Evolutionary conservation across 2,888 invertebrate species (phyloP).

Genomic region (Zaprionus bogoriensis): DNA sequence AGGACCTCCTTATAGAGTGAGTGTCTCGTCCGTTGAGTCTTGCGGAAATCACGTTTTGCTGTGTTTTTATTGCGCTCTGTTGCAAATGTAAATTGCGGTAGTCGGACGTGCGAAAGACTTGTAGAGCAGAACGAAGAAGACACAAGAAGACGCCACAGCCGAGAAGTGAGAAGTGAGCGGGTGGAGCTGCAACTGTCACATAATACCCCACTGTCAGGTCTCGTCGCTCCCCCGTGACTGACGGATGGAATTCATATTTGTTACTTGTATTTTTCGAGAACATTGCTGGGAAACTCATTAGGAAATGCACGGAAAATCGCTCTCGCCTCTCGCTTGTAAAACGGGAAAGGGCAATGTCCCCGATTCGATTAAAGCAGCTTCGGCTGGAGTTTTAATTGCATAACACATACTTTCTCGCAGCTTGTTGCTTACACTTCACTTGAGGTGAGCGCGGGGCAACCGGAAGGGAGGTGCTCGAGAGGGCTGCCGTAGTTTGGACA

Average conservation of each 20-base stretch:
- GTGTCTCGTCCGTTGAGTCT: neutral
- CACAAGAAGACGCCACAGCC: neutral
- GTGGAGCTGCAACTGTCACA: slow-evolving; percentile 13
- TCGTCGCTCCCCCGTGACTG: neutral
- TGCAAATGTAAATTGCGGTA: slow-evolving; percentile 20
- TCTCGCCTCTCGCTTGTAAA: slow-evolving; percentile 7
- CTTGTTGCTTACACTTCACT: slow-evolving; percentile 60
- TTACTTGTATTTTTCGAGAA: neutral
- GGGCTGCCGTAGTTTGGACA: neutral
- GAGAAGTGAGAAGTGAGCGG: neutral
- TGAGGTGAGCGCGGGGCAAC: slow-evolving; percentile 14
- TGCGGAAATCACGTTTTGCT: neutral
- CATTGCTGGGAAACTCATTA: slow-evolving; percentile 34
- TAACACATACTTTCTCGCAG: slow-evolving; percentile 66
- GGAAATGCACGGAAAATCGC: slow-evolving; percentile 18
- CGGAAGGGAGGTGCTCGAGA: neutral
- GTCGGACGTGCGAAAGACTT: slow-evolving; percentile 3
- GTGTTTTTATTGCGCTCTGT: slow-evolving; percentile 7
- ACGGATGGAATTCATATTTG: neutral
- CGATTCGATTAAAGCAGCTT: slow-evolving; percentile 47
- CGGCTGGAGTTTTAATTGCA: slow-evolving; percentile 61
- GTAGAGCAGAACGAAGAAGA: neutral
- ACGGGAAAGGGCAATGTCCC: slow-evolving; percentile 38
- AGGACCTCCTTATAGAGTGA: neutral
- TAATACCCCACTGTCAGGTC: neutral